Evolutionary conservation across 2,113 vertebrate genomes (phyloP).

Genomic region (Heterotis niloticus): DNA sequence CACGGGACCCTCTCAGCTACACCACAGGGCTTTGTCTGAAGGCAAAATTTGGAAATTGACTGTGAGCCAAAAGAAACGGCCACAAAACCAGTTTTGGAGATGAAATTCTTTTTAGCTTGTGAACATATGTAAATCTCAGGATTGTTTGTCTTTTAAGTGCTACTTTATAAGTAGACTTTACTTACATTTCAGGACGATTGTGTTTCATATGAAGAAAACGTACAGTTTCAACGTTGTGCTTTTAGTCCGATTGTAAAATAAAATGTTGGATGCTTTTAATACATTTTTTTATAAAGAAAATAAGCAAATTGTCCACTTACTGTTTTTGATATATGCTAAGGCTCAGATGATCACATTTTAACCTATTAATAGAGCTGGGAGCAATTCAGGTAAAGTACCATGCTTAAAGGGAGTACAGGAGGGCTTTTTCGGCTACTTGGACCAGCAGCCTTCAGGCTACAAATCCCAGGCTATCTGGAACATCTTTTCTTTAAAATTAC

Average conservation of each 20-base stretch:
- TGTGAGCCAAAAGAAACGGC: not conserved
- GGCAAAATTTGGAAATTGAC: not conserved
- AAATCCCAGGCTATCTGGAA: too few relatives aligned
- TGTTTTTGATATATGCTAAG: too few relatives aligned
- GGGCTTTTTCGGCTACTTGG: too few relatives aligned
- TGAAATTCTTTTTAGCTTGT: conserved; percentile 28
- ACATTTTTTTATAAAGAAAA: conserved; percentile 10
- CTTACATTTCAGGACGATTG: conserved; percentile 23
- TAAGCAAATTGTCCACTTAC: too few relatives aligned
- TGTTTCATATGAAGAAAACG: conserved; percentile 29
- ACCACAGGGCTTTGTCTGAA: not conserved
- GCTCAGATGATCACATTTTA: too few relatives aligned
- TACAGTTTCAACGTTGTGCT: conserved; percentile 20
- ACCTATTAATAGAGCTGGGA: too few relatives aligned
- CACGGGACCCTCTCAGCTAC: not conserved
- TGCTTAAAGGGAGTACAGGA: too few relatives aligned
- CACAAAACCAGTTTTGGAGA: not conserved
- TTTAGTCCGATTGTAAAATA: conserved; percentile 9
- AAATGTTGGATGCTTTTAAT: conserved; percentile 8
- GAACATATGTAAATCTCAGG: conserved; percentile 61
- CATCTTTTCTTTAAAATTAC: too few relatives aligned
- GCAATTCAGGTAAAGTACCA: too few relatives aligned
- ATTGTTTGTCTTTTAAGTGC: conserved; percentile 49
- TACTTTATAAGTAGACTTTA: conserved; percentile 70
- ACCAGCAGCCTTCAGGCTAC: too few relatives aligned